phyloP scores from a whole-genome alignment of 2,113 vertebrate genomes.

The Notarius lentiginosus region DNA sequence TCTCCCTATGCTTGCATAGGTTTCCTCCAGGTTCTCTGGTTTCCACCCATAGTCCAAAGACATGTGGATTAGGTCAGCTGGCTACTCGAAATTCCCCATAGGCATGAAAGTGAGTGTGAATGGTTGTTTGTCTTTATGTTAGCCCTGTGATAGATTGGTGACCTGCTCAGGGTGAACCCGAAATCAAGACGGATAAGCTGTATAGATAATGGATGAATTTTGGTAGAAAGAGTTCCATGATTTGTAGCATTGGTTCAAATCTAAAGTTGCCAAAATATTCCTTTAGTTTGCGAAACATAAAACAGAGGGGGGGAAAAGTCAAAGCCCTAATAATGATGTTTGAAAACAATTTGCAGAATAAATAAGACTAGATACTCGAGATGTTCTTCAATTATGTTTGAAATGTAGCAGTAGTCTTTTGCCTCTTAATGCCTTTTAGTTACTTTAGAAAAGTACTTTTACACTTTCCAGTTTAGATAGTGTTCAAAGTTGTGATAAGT shows the following conservation, averaged over 20 bases:
- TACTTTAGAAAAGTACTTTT: conserved; percentile 18
- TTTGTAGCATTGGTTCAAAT: background rate
- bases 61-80: too few species aligned
- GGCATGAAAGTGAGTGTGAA: too few species aligned
- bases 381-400: conserved; percentile 29
- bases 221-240: background rate
- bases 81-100: too few species aligned
- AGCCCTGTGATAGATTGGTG: too few species aligned
- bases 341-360: background rate
- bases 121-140: too few species aligned
- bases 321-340: background rate
- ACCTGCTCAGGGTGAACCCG: too few species aligned
- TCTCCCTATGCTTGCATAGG: too few species aligned
- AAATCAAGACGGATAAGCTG: too few species aligned
- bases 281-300: background rate
- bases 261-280: background rate
- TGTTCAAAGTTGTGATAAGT: conserved; percentile 23
- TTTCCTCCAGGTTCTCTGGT: too few species aligned
- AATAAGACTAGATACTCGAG: background rate
- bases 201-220: background rate
- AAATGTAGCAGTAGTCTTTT: conserved; percentile 17
- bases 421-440: background rate
- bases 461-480: background rate
- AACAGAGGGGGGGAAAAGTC: background rate
- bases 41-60: too few species aligned